Base-by-base conservation (phyloP, 2,888 invertebrate species). In the Carterocephalus palaemon region DNA sequence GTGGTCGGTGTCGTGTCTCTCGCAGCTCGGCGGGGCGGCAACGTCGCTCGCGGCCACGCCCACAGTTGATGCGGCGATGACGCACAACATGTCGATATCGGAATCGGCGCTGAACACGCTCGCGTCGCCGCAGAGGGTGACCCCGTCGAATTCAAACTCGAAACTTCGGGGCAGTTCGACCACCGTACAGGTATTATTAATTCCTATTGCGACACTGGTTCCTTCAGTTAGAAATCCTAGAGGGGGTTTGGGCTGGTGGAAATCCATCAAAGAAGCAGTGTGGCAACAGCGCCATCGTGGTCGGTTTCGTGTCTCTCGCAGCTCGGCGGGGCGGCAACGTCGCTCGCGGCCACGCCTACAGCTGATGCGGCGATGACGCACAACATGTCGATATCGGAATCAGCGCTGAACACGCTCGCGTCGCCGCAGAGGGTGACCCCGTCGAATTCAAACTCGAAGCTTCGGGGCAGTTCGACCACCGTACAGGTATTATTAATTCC, bases 1-100 rank as follows among this genome's bases (percentile, higher is more conserved):
- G 0, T 95, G 95, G 94, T 95, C 96, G 48, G 95, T 96, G 3
- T 95, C 96, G 4, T 95, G 95, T 60, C 88, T 95, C 22, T 93
- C 94, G 7, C 94, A 94, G 68, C 79, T 93, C 49, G 88, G 89
- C 59, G 87, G 89, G 45, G 78, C 84, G 3, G 77, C 78, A 43
- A 68, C 77, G 2, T 84, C 85, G 6, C 78, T 86, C 0, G 79
- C 70, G 8, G 79, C 86, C 39, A 80, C 83, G 50, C 68, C 86
- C 52, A 75, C 80, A 0, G 65, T 74, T 3, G 66, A 67, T 46
- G 75, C 33, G 12, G 19, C 71, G 56, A 80, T 83, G 65, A 83
- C 88, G 1, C 76, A 89, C 64, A 90, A 91, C 57, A 93, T 95
- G 80, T 96, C 95, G 2, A 95, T 94, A 54, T 96, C 96, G 2